Conservation (phyloP, 1,140 invertebrate species). For the Papilio aristodemus region DNA sequence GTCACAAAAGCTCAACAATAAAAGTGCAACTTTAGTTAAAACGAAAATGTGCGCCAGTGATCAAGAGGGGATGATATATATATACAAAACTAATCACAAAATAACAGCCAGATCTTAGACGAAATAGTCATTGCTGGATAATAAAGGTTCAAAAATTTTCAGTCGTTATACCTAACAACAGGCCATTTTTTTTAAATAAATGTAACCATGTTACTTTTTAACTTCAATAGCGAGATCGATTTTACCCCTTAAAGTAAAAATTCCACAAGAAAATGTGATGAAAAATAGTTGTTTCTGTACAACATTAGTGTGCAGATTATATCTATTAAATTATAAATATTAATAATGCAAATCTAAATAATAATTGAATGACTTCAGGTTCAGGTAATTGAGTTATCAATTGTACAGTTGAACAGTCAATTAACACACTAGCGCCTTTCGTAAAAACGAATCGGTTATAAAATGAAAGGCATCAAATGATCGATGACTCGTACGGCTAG, state of each 20-base stretch:
- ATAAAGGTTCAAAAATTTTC: conserved; percentile 73
- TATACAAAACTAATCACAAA: conserved; percentile 65
- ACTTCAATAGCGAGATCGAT: conserved; percentile 6
- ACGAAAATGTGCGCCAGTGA: conserved; percentile 39
- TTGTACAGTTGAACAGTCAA: too few species aligned
- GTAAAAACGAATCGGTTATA: too few species aligned
- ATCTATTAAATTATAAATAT: too few species aligned
- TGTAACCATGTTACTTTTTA: conserved; percentile 23
- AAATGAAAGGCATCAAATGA: too few species aligned
- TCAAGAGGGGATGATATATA: conserved; percentile 37
- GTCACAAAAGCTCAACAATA: not conserved
- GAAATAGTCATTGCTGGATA: conserved; percentile 60
- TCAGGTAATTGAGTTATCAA: too few species aligned
- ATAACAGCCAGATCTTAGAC: conserved; percentile 69
- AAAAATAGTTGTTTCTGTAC: too few species aligned
- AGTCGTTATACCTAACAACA: conserved; percentile 65
- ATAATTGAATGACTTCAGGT: too few species aligned
- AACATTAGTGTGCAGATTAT: too few species aligned
- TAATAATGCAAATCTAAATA: too few species aligned
- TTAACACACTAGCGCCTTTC: too few species aligned
- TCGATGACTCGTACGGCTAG: too few species aligned
- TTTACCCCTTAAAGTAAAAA: not conserved
- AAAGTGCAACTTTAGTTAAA: not conserved
- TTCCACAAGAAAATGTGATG: not conserved
- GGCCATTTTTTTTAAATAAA: conserved; percentile 38